Conservation (phyloP, 2,113 vertebrate species). For the Monarcha castaneiventris region DNA sequence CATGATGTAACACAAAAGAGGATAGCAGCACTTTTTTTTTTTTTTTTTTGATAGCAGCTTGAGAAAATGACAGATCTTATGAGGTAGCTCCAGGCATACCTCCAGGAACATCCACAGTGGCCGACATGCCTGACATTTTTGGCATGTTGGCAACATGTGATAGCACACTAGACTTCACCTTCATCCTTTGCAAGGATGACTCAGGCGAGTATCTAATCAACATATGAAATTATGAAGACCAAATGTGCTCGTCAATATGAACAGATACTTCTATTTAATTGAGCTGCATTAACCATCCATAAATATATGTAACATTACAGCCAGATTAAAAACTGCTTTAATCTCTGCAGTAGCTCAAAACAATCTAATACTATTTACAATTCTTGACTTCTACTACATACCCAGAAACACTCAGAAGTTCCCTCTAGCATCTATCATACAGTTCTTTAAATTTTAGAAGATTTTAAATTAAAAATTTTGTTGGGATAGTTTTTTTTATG, state of each 20-base stretch:
- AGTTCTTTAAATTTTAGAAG: not conserved
- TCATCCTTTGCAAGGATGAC: not conserved
- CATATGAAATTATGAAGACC: not conserved
- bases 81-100: not conserved
- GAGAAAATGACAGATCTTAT: not conserved
- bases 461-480: not conserved
- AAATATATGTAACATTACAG: not conserved
- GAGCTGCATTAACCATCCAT: not conserved
- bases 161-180: not conserved
- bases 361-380: not conserved
- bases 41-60: not conserved
- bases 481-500: not conserved
- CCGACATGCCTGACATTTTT: not conserved
- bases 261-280: not conserved
- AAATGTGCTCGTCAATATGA: rapidly evolving
- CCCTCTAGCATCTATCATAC: not conserved
- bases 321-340: not conserved
- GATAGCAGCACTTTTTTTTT: not conserved
- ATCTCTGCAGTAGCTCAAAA: not conserved
- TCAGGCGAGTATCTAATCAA: not conserved
- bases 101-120: not conserved
- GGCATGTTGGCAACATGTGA: not conserved
- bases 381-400: not conserved
- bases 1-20: not conserved
- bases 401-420: not conserved